phyloP scores from a whole-genome alignment of 2,797 vertebrate genomes.

The Coreius guichenoti region DNA sequence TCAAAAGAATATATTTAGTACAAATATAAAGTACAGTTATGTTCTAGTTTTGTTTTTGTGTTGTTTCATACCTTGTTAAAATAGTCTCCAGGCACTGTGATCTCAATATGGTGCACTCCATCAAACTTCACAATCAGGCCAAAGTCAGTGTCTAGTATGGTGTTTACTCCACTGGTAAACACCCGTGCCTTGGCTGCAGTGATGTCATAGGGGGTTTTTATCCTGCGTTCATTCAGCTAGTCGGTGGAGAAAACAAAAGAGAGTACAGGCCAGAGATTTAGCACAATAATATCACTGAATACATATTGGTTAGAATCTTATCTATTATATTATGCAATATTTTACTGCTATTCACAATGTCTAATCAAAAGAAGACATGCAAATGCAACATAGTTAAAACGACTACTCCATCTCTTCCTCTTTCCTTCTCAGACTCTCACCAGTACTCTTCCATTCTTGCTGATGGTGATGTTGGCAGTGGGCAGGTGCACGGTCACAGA shows the following conservation, averaged over 20 bases:
- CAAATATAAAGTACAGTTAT: neutral
- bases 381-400: neutral
- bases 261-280: neutral
- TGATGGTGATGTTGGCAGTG: conserved; percentile 73
- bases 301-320: neutral
- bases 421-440: conserved; percentile 66
- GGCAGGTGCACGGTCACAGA: conserved; percentile 75
- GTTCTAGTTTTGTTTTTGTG: neutral
- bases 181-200: conserved; percentile 71
- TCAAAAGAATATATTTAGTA: neutral
- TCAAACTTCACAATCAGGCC: conserved; percentile 88
- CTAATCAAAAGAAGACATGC: neutral
- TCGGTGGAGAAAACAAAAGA: conserved; percentile 7
- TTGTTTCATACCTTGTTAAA: conserved; percentile 82
- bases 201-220: conserved; percentile 78
- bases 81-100: conserved; percentile 85
- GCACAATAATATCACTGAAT: neutral
- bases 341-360: neutral
- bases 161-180: conserved; percentile 82
- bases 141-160: conserved; percentile 84
- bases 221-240: conserved; percentile 78
- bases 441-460: conserved; percentile 79
- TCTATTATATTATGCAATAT: neutral
- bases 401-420: too few relatives aligned
- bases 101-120: conserved; percentile 86